Conservation (phyloP, 92 coral and sea anemone species). For the Palythoa grandiflora region DNA sequence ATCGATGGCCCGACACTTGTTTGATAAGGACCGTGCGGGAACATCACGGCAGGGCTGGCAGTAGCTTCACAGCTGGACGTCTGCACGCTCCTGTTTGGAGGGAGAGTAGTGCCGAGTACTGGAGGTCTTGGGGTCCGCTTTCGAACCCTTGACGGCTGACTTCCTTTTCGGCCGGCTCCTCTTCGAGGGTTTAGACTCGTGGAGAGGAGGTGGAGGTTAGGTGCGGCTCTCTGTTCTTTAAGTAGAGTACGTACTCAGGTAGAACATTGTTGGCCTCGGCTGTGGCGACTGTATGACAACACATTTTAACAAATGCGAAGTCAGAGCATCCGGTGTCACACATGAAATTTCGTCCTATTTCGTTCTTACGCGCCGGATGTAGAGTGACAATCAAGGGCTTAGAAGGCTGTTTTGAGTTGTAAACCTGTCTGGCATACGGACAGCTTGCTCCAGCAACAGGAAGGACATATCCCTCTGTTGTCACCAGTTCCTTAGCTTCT, state of each 20-base stretch:
- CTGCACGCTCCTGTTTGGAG: background rate
- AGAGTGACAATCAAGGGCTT: conserved; percentile 1
- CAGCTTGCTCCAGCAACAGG: conserved; percentile 62
- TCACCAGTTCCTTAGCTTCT: conserved; percentile 54
- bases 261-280: conserved; percentile 40
- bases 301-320: conserved; percentile 31
- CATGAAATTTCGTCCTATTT: conserved; percentile 18
- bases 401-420: conserved; percentile 45
- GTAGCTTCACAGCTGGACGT: background rate
- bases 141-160: conserved; percentile 34
- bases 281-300: conserved; percentile 55
- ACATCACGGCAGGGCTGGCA: background rate
- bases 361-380: conserved; percentile 19
- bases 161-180: conserved; percentile 47
- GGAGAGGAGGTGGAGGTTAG: conserved; percentile 54
- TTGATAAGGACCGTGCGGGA: background rate
- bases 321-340: conserved; percentile 44
- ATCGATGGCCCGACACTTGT: background rate
- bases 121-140: conserved; percentile 1
- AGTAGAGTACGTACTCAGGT: conserved; percentile 34
- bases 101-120: background rate
- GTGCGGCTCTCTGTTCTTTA: conserved; percentile 49
- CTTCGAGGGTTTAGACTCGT: conserved; percentile 27
- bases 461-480: conserved; percentile 21
- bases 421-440: conserved; percentile 44